Evolutionary conservation across 2,113 vertebrate genomes (phyloP), one percentile per base, ranked within the genome.

Genomic region (Scomber japonicus): DNA sequence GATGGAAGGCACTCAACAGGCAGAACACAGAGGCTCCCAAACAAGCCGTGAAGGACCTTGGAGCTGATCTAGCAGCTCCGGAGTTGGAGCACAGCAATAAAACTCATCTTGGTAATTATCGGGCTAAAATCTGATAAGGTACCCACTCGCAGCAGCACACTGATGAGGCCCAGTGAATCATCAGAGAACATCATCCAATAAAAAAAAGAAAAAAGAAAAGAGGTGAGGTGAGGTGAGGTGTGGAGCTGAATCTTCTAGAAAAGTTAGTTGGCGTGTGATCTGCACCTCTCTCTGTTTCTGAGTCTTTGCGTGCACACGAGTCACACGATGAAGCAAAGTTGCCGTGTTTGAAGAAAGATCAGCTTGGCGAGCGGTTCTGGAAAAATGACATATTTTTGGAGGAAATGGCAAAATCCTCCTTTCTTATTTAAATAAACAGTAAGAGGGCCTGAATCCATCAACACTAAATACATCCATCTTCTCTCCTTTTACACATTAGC

Each of bases 61-160:
- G 44, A 53, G 64, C 59, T 21, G 71, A 76, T 55, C 68, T 61
- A 65, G 66, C 71, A 75, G 78, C 75, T 67, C 44, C 65, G 13
- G 60, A 55, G 46, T 31, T 27, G 45, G 46, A 75, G 21, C 56
- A 17, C 31, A 16, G 77, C 60, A 72, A 82, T 73, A 72, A 87
- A 87, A 72, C 66, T 27, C 24, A 27, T 27, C 24, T 31, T 78
- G 77, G 74, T 89, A 55, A 87, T 85, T 78, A 79, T 66, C 66
- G 64, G 76, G 64, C 55, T 56, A 56, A 71, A 83, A 83, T 84
- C 79, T 73, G 81, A 84, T 83, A 82, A 86, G 69, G 64, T 49
- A 13, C 67, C 64, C 30, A 70, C 78, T 90, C 68, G 62, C 74
- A 59, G 53, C 63, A 19, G 69, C 56, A 30, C 55, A 31, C 19